Conservation (phyloP, 2,113 vertebrate genomes). For the Heterochromis multidens region DNA sequence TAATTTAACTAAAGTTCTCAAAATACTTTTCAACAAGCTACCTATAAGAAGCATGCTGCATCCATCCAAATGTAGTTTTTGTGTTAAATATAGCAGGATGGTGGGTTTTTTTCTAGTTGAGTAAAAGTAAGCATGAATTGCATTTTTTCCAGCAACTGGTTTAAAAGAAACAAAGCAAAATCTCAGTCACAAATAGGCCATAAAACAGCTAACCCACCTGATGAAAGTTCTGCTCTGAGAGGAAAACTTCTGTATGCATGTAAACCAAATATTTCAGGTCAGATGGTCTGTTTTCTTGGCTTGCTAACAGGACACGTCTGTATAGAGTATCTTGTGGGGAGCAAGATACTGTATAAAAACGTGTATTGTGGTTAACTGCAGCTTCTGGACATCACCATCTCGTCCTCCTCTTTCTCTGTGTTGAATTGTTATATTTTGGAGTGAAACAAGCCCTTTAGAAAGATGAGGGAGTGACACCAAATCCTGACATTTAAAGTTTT, state of each 20-base stretch:
- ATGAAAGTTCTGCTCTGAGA: neutral
- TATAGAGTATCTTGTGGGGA: neutral
- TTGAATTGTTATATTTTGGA: neutral
- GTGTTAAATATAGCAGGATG: neutral
- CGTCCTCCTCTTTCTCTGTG: neutral
- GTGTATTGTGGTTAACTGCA: neutral
- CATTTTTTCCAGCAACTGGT: neutral
- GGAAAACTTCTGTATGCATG: neutral
- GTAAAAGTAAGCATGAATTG: neutral
- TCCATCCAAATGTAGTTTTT: neutral
- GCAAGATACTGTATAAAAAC: neutral
- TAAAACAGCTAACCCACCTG: neutral
- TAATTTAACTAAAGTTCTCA: neutral
- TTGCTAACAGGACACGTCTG: neutral
- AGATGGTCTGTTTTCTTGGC: neutral
- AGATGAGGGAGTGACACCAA: neutral
- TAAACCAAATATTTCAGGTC: neutral
- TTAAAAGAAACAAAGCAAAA: neutral
- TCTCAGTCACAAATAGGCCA: neutral
- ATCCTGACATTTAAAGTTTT: conserved; percentile 13
- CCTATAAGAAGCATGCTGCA: neutral
- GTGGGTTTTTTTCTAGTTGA: neutral
- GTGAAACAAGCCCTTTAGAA: neutral
- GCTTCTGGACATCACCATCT: neutral
- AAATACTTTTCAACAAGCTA: neutral